These are phyloP conservation scores for Metalampra italica DNA, from an alignment of 2,888 invertebrate species.

Conservation along the genomic window DNA sequence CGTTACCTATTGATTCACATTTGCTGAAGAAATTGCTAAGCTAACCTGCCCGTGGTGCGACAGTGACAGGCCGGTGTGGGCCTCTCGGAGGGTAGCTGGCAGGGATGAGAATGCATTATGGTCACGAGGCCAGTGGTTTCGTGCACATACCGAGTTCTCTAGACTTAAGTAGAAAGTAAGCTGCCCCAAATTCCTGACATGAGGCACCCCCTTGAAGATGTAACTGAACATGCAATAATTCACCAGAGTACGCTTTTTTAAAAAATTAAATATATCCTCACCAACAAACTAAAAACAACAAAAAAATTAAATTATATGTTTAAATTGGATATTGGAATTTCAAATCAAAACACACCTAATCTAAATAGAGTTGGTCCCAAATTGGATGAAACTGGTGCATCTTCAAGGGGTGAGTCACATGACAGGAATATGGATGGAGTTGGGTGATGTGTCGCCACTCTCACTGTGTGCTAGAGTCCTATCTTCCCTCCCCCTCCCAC, in stretches of 20 bases:
- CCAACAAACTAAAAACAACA: no score
- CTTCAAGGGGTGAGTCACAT: conserved; percentile 52
- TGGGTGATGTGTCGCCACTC: conserved; percentile 51
- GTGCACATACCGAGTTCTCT: conserved; percentile 67
- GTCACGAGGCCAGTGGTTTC: conserved; percentile 44
- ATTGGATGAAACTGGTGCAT: conserved; percentile 38
- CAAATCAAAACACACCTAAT: no score
- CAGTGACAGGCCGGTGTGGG: conserved; percentile 26
- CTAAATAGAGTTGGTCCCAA: no score
- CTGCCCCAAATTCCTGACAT: conserved; percentile 55
- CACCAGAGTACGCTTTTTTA: no score
- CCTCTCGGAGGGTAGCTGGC: conserved; percentile 54
- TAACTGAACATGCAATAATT: conserved; percentile 29
- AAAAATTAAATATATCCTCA: no score
- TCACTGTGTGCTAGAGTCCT: conserved; percentile 27
- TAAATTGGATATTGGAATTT: no score
- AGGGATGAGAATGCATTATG: conserved; percentile 65
- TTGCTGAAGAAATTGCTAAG: conserved; percentile 12
- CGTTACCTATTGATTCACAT: conserved; percentile 16
- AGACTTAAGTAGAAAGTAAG: conserved; percentile 61
- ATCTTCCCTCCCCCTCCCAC: background rate
- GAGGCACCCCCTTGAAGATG: conserved; percentile 54
- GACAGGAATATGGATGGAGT: conserved; percentile 52
- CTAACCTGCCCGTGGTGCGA: conserved; percentile 32
- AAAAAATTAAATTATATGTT: no score